Evolutionary conservation across 2,797 vertebrate species (phyloP).

Genomic region (Coendou prehensilis): DNA sequence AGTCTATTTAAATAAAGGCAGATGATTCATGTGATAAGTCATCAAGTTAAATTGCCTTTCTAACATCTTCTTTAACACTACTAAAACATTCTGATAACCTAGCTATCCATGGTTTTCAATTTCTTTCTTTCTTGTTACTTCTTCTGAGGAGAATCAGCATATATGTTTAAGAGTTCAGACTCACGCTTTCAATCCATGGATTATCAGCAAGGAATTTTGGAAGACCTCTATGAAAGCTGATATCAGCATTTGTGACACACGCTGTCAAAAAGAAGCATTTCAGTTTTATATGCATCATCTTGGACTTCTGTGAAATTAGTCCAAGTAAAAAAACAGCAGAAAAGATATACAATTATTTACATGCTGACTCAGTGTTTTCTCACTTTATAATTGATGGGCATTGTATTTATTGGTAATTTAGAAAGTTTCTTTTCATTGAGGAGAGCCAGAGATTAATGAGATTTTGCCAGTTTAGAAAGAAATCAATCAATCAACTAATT

Average conservation of each 20-base stretch:
- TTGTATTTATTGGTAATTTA: slow-evolving; percentile 63
- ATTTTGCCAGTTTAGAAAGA: slow-evolving; percentile 21
- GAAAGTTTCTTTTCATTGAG: slow-evolving; percentile 65
- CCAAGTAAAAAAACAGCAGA: background rate
- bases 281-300: background rate
- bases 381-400: slow-evolving; percentile 66
- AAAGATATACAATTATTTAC: background rate
- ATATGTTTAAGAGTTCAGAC: background rate
- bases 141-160: background rate
- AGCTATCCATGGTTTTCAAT: background rate
- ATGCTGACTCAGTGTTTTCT: slow-evolving; percentile 43
- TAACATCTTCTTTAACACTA: slow-evolving; percentile 46
- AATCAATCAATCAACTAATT: slow-evolving; percentile 72
- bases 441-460: slow-evolving; percentile 66
- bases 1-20: slow-evolving; percentile 70
- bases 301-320: background rate
- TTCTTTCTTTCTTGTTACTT: background rate
- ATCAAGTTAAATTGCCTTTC: slow-evolving; percentile 63
- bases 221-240: background rate
- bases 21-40: slow-evolving; percentile 67
- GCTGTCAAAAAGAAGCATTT: background rate
- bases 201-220: slow-evolving; percentile 17
- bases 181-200: background rate
- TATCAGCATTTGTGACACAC: background rate
- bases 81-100: slow-evolving; percentile 17